Evolutionary conservation across 2,113 vertebrate genomes (phyloP), one percentile per base, ranked within the genome.

Genomic region (Taxidea taxus): DNA sequence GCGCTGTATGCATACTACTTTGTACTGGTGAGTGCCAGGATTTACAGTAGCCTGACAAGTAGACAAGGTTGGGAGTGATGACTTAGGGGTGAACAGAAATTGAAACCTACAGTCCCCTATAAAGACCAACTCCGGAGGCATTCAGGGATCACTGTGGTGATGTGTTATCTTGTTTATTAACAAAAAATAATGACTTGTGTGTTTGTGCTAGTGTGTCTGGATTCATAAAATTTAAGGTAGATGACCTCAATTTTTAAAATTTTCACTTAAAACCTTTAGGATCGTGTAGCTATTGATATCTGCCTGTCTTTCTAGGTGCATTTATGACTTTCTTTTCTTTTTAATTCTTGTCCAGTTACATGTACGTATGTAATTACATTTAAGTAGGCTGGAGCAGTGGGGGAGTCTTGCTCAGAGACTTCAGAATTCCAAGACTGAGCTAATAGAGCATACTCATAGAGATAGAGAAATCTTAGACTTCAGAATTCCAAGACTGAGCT

Each of bases 1-100:
- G 99, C 99, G 34, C 98, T 99, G 97, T 99, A 99, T 98, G 99
- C 99, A 98, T 99, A 99, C 99, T 99, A 98, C 98, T 99, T 99
- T 99, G 98, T 99, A 98, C 98, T 99, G 99, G 99, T 99, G 99
- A 99, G 99, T 99, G 98, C 98, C 96, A 74, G 99, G 97, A 98
- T 99, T 98, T 98, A 92, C 98, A 97, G 94, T 98, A 98, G 98
- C 96, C 94, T 98, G 98, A 98, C 94, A 94, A 98, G 98, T 98
- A 99, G 98, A 98, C 99, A 98, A 98, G 97, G 98, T 89, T 98
- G 98, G 98, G 98, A 98, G 95, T 96, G 98, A 90, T 94, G 87
- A 97, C 97, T 98, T 27, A 98, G 98, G 97, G 95, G 98, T 98
- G 98, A 99, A 99, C 98, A 98, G 97, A 68, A 75, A 47, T 70